Evolutionary conservation across 1,140 invertebrate species (phyloP).

Genomic region (Hycleus phaleratus): DNA sequence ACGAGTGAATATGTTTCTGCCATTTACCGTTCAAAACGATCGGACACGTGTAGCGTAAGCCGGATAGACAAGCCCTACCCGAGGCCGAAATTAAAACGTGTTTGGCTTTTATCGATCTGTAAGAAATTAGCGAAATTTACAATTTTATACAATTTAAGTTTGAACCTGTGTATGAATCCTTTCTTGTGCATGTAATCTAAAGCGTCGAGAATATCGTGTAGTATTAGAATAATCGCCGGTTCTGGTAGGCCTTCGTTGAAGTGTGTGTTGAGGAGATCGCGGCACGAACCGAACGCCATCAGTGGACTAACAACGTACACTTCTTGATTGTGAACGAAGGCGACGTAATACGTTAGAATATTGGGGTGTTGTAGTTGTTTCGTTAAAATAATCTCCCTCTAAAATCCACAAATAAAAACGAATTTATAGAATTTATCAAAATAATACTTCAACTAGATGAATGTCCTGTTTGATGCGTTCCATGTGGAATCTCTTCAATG

Average conservation of each 20-base stretch:
- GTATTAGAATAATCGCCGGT: constrained; percentile 66
- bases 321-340: constrained; percentile 65
- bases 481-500: constrained; percentile 67
- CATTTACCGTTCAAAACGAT: constrained; percentile 63
- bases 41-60: constrained; percentile 67
- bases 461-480: constrained; percentile 61
- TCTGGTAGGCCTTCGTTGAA: constrained; percentile 75
- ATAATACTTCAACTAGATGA: constrained; percentile 54
- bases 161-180: constrained; percentile 78
- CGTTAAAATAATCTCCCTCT: constrained; percentile 66
- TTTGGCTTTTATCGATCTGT: constrained; percentile 71
- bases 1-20: constrained; percentile 60
- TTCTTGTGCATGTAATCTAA: constrained; percentile 78
- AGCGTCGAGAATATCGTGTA: constrained; percentile 69
- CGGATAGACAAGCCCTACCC: constrained; percentile 64
- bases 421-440: constrained; percentile 4
- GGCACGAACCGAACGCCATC: constrained; percentile 74
- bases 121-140: neutral
- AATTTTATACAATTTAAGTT: neutral
- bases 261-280: constrained; percentile 67
- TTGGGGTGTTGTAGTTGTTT: constrained; percentile 73
- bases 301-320: constrained; percentile 73
- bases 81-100: constrained; percentile 69
- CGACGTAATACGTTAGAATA: constrained; percentile 62
- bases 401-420: constrained; percentile 22